A percentile compares a stretch with the other conserved stretches of the same genome.
These are phyloP conservation scores for Parazoanthus atlanticus DNA, from an alignment of 92 coral and sea anemone species.

Conservation along the genomic window DNA sequence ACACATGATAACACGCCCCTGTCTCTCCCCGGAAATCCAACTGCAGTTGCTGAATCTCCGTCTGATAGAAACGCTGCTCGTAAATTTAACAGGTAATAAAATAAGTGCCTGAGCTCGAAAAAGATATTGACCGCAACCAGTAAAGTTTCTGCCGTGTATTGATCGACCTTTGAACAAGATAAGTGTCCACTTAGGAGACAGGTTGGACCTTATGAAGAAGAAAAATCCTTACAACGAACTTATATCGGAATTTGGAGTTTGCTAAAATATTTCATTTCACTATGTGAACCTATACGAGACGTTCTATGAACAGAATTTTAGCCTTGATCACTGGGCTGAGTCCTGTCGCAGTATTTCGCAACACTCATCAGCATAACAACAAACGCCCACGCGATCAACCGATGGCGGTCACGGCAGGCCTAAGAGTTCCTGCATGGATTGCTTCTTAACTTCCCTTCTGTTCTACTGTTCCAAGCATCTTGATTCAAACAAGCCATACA, in stretches of 20 bases:
- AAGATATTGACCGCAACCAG: neutral
- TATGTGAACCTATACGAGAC: neutral
- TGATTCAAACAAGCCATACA: neutral
- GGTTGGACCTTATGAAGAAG: neutral
- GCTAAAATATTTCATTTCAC: neutral
- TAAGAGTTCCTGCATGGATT: slow-evolving; percentile 18
- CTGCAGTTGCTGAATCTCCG: neutral
- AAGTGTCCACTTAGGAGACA: neutral
- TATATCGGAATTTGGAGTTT: neutral
- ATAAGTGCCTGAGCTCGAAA: neutral
- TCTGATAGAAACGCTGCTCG: neutral
- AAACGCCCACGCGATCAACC: slow-evolving; percentile 26
- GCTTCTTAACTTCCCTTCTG: neutral
- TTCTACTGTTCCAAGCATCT: neutral
- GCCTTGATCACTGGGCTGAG: neutral
- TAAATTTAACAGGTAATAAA: neutral
- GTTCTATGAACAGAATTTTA: neutral
- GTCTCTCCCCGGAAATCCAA: slow-evolving; percentile 24
- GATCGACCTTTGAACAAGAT: neutral
- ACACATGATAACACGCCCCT: neutral
- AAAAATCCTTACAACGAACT: neutral
- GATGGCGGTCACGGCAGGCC: neutral
- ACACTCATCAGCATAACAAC: slow-evolving; percentile 27
- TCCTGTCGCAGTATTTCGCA: slow-evolving; percentile 17
- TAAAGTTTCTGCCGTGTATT: neutral